Conservation (phyloP, 2,113 vertebrate species). For the Salvelinus fontinalis region DNA sequence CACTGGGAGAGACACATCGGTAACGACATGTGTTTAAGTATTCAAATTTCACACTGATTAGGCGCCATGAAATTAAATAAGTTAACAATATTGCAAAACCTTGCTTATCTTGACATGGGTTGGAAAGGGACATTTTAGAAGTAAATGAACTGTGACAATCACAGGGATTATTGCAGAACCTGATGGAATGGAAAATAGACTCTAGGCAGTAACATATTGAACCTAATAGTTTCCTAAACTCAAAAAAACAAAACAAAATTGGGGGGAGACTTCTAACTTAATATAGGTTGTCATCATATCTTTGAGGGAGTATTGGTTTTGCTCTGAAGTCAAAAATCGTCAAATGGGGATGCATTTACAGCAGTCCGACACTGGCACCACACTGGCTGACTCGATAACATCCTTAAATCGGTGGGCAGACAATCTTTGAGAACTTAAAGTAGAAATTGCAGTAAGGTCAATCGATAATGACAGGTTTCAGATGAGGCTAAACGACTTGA, state of each 20-base stretch:
- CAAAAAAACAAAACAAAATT: not conserved
- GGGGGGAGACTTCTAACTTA: not conserved
- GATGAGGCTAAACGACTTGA: constrained; percentile 66
- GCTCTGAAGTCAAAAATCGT: not conserved
- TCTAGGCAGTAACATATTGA: no score
- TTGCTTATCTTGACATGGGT: constrained; percentile 49
- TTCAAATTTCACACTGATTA: constrained; percentile 48
- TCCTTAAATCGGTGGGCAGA: constrained; percentile 68
- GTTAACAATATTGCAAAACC: constrained; percentile 16
- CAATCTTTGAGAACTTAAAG: constrained; percentile 74
- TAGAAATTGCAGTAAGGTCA: constrained; percentile 76
- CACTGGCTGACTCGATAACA: constrained; percentile 25
- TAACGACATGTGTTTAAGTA: constrained; percentile 37
- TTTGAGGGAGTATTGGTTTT: constrained; percentile 7
- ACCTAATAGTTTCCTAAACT: not conserved
- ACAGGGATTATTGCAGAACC: constrained; percentile 24
- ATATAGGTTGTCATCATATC: not conserved
- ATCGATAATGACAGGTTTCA: constrained; percentile 76
- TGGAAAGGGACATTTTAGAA: constrained; percentile 59
- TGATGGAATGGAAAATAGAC: not conserved
- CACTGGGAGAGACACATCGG: constrained; percentile 5
- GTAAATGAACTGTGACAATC: constrained; percentile 38
- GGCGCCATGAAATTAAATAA: constrained; percentile 55
- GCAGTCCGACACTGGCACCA: constrained; percentile 5
- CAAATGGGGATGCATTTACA: constrained; percentile 14